Percentiles rank a stretch among this genome's conserved stretches.
phyloP scores from a whole-genome alignment of 2,113 vertebrate genomes.

The Zonotrichia leucophrys region DNA sequence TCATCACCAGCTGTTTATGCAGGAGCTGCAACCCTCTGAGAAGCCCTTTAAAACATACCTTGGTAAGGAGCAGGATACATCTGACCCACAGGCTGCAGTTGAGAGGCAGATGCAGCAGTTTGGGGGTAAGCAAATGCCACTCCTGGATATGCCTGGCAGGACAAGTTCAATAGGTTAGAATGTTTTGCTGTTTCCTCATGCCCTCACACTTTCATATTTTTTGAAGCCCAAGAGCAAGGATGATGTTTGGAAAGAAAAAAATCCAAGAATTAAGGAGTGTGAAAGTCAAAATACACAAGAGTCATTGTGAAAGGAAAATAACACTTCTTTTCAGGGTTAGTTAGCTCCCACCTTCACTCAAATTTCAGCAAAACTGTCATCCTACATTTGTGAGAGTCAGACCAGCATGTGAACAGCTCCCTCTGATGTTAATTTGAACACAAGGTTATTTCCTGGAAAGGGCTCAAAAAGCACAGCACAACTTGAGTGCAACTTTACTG shows the following conservation, averaged over 20 bases:
- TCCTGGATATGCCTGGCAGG: slow-evolving; percentile 77
- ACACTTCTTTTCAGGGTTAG: neutral
- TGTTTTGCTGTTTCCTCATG: neutral
- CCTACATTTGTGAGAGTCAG: neutral
- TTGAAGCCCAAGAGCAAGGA: neutral
- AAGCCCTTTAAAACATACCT: slow-evolving; percentile 73
- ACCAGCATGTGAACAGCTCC: neutral
- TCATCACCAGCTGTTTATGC: neutral
- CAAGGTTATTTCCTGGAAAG: neutral
- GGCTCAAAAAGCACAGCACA: neutral
- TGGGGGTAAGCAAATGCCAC: slow-evolving; percentile 76
- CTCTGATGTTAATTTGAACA: neutral
- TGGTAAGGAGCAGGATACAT: slow-evolving; percentile 86
- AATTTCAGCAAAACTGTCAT: neutral
- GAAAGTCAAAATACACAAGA: neutral
- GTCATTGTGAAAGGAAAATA: neutral
- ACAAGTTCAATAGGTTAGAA: neutral
- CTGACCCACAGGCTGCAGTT: slow-evolving; percentile 83
- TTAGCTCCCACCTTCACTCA: neutral
- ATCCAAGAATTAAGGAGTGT: neutral
- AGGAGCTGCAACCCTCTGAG: neutral
- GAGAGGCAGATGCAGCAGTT: slow-evolving; percentile 72
- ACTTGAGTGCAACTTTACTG: neutral
- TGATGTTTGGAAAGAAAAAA: neutral
- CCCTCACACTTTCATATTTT: neutral